Conservation (phyloP, 2,888 invertebrate species). For the Dysmachus trigonus region DNA sequence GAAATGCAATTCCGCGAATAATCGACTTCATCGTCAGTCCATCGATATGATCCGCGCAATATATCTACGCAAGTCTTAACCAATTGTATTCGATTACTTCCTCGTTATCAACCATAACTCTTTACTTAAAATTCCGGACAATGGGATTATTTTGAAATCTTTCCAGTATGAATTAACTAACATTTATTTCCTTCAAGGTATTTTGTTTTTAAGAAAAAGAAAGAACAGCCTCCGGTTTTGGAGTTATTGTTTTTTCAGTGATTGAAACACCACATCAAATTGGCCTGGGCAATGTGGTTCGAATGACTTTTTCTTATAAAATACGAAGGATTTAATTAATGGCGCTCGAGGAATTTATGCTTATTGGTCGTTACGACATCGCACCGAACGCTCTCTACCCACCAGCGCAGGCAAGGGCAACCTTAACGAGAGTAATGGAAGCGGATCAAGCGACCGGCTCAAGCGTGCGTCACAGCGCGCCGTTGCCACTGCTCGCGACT, state of each 20-base stretch:
- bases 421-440: not conserved
- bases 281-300: not conserved
- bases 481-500: not conserved
- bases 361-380: not conserved
- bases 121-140: not conserved
- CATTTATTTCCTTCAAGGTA: not conserved
- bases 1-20: not conserved
- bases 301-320: not conserved
- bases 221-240: not conserved
- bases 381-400: not conserved
- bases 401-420: not conserved
- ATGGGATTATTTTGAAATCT: not conserved
- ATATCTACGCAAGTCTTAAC: not conserved
- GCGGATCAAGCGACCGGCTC: not conserved
- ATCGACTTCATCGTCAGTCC: not conserved
- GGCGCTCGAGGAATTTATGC: not conserved
- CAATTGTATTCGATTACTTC: slow-evolving; percentile 7
- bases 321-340: not conserved
- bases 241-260: not conserved
- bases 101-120: not conserved
- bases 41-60: not conserved
- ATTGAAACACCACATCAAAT: not conserved
- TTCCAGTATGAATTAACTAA: not conserved
- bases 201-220: not conserved
- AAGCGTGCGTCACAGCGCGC: not conserved